These are phyloP conservation scores for Anthophora plumipes DNA, from an alignment of 2,888 invertebrate genomes.

Conservation along the genomic window DNA sequence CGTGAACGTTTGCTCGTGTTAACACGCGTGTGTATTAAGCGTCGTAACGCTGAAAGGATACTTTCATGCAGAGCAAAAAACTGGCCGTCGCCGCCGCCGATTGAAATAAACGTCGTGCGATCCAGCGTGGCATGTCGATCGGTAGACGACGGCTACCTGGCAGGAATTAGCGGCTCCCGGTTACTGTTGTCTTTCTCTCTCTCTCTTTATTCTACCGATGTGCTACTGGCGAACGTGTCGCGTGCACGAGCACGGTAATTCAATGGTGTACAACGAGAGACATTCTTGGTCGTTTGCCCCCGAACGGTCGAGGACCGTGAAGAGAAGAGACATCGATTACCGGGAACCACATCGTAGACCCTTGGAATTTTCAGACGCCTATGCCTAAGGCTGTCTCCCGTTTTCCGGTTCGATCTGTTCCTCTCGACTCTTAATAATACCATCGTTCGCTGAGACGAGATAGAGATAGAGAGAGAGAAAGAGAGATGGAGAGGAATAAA, in stretches of 20 bases:
- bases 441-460: neutral
- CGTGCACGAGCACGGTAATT: conserved; percentile 58
- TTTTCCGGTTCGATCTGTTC: conserved; percentile 27
- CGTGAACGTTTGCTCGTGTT: conserved; percentile 15
- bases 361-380: conserved; percentile 37
- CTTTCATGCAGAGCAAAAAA: neutral
- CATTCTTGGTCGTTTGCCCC: conserved; percentile 45
- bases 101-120: conserved; percentile 14
- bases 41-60: conserved; percentile 4
- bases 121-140: neutral
- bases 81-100: conserved; percentile 13
- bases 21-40: conserved; percentile 13
- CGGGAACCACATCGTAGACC: conserved; percentile 4
- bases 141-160: neutral
- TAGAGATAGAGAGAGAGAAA: neutral
- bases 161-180: neutral
- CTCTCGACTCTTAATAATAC: conserved; percentile 39
- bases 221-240: conserved; percentile 26
- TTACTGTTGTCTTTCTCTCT: too few species aligned
- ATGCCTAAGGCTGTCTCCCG: conserved; percentile 12
- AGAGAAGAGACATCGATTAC: conserved; percentile 50
- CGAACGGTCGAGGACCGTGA: conserved; percentile 25
- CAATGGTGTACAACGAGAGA: conserved; percentile 35
- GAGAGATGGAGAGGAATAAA: conserved; percentile 6
- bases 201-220: neutral